Percentiles rank a stretch among this genome's conserved stretches.
Conservation (phyloP, 2,113 vertebrate species). For the Athene cunicularia region DNA sequence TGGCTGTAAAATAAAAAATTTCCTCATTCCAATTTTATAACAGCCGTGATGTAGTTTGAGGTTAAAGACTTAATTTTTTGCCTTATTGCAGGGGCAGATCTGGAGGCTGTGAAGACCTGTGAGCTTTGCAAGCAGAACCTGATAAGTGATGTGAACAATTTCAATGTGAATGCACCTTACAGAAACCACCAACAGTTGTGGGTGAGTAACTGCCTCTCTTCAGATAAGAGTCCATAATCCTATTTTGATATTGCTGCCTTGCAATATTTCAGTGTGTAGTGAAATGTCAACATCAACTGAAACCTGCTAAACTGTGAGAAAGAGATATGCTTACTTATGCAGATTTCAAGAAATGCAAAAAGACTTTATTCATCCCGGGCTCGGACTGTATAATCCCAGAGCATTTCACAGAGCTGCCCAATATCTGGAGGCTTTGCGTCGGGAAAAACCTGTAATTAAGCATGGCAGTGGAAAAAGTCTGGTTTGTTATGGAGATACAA, state of each 20-base stretch:
- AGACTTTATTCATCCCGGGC: neutral
- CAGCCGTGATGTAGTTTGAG: neutral
- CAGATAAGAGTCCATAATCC: neutral
- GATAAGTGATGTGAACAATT: constrained; percentile 33
- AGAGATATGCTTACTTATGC: neutral
- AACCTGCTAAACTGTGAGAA: neutral
- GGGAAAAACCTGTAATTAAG: neutral
- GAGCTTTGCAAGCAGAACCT: constrained; percentile 71
- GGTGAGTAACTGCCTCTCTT: constrained; percentile 39
- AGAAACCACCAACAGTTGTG: constrained; percentile 51
- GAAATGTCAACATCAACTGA: neutral
- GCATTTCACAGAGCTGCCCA: neutral
- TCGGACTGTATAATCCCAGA: neutral
- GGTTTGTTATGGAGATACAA: neutral
- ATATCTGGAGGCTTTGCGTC: neutral
- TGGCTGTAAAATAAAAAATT: neutral
- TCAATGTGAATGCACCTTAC: constrained; percentile 42
- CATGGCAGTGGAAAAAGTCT: neutral
- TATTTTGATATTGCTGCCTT: neutral
- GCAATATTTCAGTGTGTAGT: neutral
- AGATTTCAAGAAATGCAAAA: neutral
- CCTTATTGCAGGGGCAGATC: constrained; percentile 58
- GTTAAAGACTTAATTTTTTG: neutral
- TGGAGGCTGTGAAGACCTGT: constrained; percentile 53
- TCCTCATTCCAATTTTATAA: neutral